Evolutionary conservation across 30 jellyfish, hydroid and myxozoan species (phyloP).

Genomic region (Turritopsis dohrnii): DNA sequence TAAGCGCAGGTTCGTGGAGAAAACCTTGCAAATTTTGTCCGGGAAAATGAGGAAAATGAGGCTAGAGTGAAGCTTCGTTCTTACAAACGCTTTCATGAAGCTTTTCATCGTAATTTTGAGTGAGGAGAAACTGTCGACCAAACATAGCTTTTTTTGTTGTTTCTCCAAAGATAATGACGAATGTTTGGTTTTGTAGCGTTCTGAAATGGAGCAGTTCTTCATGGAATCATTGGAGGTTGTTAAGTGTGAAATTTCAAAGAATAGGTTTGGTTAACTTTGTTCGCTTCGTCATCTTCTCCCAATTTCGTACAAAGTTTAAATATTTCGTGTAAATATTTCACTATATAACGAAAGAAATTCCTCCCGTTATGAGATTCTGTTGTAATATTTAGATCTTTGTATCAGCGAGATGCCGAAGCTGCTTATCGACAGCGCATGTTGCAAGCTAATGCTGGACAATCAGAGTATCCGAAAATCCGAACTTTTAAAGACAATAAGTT

Average conservation of each 20-base stretch:
- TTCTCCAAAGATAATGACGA: background rate
- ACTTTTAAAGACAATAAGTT: conserved; percentile 47
- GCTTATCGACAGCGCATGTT: conserved; percentile 62
- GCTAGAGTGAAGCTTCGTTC: no score
- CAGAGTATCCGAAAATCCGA: conserved; percentile 80
- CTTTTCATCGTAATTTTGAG: no score
- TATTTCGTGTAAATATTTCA: background rate
- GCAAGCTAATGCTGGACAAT: conserved; percentile 84
- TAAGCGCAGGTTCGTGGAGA: no score
- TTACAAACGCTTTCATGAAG: no score
- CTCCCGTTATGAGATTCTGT: background rate
- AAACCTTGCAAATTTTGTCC: no score
- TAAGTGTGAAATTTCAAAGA: conserved; percentile 62
- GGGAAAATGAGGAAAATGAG: no score
- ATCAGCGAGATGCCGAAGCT: conserved; percentile 70
- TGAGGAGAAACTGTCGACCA: no score
- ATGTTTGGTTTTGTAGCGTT: conserved; percentile 45
- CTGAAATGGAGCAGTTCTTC: conserved; percentile 71
- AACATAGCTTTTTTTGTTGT: background rate
- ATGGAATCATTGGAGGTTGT: conserved; percentile 77
- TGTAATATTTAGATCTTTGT: conserved; percentile 60
- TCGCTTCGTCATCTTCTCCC: no score
- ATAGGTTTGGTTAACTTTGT: conserved; percentile 41
- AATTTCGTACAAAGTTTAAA: background rate
- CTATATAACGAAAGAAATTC: no score